phyloP scores from a whole-genome alignment of 2,113 vertebrate species.

The Datnioides undecimradiatus region DNA sequence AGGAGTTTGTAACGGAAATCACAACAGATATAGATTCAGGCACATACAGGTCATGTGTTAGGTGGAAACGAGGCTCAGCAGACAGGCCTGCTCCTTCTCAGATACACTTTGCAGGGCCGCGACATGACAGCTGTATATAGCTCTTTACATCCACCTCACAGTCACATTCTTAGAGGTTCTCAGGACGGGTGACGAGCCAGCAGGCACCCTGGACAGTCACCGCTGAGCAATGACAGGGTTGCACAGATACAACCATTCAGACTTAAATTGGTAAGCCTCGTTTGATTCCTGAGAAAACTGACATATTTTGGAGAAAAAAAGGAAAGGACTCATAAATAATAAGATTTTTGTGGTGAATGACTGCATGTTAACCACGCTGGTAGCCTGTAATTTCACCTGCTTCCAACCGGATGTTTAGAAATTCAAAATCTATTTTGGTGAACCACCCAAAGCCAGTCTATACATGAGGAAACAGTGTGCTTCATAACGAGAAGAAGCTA shows the following conservation, averaged over 20 bases:
- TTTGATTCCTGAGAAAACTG: neutral
- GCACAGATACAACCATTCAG: no score
- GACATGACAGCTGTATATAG: neutral
- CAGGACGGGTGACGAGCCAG: no score
- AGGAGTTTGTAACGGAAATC: no score
- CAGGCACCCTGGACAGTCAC: no score
- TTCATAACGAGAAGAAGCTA: no score
- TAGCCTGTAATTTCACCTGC: neutral
- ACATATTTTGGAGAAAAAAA: neutral
- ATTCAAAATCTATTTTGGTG: no score
- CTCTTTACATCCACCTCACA: no score
- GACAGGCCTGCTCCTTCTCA: neutral
- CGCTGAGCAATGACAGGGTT: no score
- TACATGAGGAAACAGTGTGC: neutral
- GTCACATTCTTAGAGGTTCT: no score
- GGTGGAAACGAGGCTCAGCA: neutral
- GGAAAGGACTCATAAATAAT: neutral
- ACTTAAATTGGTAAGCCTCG: no score
- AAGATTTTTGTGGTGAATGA: neutral
- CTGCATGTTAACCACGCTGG: neutral
- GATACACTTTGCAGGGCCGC: neutral
- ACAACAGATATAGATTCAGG: no score
- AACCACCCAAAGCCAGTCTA: neutral
- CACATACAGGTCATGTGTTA: no score
- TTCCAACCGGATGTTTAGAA: neutral